Percentiles rank a stretch among this genome's conserved stretches.
Conservation (phyloP, 2,113 vertebrate genomes). For the Sorex araneus region DNA sequence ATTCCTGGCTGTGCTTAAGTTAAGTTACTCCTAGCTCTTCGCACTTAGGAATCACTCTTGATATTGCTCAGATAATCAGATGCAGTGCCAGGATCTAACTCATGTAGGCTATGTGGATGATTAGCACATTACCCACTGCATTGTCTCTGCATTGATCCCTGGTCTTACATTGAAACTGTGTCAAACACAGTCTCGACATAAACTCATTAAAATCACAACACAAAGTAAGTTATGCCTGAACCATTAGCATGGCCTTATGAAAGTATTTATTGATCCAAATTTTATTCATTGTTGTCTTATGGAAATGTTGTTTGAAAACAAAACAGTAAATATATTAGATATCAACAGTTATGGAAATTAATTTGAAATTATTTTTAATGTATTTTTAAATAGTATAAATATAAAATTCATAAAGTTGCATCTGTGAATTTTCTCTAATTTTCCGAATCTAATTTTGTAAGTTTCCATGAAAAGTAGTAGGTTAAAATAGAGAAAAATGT, state of each 20-base stretch:
- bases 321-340: not conserved
- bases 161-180: not conserved
- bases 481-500: conserved; percentile 31
- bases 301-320: not conserved
- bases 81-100: too few relatives aligned
- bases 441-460: conserved; percentile 19
- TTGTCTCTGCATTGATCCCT: not conserved
- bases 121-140: too few relatives aligned
- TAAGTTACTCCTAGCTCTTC: too few relatives aligned
- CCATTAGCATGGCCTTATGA: not conserved
- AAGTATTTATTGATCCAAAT: conserved; percentile 17
- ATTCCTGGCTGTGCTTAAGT: too few relatives aligned
- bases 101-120: too few relatives aligned
- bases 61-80: too few relatives aligned
- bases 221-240: not conserved
- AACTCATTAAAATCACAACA: not conserved
- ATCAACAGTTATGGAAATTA: too few relatives aligned
- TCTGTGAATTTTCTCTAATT: not conserved
- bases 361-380: not conserved
- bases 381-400: not conserved
- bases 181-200: not conserved
- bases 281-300: conserved; percentile 25
- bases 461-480: not conserved
- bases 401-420: not conserved
- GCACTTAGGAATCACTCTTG: too few relatives aligned